These are phyloP conservation scores for Brassicogethes aeneus DNA, from an alignment of 2,888 invertebrate genomes.

Conservation along the genomic window DNA sequence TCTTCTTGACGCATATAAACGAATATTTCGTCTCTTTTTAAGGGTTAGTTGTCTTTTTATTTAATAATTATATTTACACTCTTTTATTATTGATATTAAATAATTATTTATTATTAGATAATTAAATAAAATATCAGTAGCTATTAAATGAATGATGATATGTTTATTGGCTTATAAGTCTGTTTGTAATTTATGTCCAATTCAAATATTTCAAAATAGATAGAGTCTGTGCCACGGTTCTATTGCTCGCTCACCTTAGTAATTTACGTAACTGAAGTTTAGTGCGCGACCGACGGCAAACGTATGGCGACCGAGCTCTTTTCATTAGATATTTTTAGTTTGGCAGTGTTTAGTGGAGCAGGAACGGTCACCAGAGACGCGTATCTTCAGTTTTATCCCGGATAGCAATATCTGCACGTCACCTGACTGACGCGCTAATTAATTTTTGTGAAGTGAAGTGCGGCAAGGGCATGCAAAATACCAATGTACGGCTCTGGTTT, in stretches of 20 bases:
- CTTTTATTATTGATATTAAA: too few relatives aligned
- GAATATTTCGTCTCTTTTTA: constrained; percentile 14
- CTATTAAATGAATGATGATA: too few relatives aligned
- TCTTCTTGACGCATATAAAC: constrained; percentile 15
- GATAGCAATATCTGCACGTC: constrained; percentile 26
- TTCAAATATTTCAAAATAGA: constrained; percentile 1
- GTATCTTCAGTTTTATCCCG: constrained; percentile 29
- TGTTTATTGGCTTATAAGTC: too few relatives aligned
- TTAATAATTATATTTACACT: too few relatives aligned
- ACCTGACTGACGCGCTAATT: constrained; percentile 4
- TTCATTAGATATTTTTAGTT: constrained; percentile 52
- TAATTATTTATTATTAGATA: too few relatives aligned
- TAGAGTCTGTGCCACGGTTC: constrained; percentile 10
- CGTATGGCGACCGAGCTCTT: constrained; percentile 26
- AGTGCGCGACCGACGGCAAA: constrained; percentile 22
- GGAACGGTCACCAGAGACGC: constrained; percentile 17
- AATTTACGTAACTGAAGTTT: constrained; percentile 23
- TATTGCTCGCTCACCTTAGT: constrained; percentile 15
- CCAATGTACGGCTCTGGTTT: constrained; percentile 30
- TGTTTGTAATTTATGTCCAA: constrained; percentile 5
- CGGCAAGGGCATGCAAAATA: constrained; percentile 10
- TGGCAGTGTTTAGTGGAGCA: constrained; percentile 57
- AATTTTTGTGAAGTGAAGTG: constrained; percentile 8
- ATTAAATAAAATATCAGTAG: too few relatives aligned
- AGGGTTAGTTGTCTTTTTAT: constrained; percentile 19